Evolutionary conservation across 1,140 invertebrate species (phyloP).

Genomic region (Lepidurus packardi): DNA sequence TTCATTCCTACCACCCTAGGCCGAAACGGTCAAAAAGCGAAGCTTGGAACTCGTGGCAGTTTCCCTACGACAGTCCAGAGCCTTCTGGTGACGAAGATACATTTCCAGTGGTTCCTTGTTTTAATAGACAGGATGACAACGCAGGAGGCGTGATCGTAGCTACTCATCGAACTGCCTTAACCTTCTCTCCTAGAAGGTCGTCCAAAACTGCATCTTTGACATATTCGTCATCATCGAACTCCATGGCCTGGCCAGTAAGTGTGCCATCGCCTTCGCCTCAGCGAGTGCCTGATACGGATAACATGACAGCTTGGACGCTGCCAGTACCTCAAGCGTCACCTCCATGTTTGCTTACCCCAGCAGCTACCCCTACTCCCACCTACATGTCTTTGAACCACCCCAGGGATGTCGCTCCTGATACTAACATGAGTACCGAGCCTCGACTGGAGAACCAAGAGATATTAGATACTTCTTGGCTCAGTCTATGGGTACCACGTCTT

Average conservation of each 20-base stretch:
- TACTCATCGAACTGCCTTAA: background rate
- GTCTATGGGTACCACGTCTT: constrained; percentile 4
- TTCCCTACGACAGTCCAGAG: background rate
- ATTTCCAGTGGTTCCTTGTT: background rate
- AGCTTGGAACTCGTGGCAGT: constrained; percentile 7
- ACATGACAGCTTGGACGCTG: background rate
- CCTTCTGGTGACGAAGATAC: constrained; percentile 4
- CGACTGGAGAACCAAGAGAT: background rate
- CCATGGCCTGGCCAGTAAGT: constrained; percentile 4
- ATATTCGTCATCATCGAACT: background rate
- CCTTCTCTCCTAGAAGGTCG: background rate
- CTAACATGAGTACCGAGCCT: background rate
- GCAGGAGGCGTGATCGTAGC: background rate
- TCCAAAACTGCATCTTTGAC: background rate
- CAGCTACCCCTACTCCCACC: background rate
- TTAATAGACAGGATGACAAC: background rate
- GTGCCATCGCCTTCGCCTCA: constrained; percentile 16
- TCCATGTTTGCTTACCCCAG: background rate
- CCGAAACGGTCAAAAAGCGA: constrained; percentile 1
- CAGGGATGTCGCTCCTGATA: background rate
- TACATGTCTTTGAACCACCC: background rate
- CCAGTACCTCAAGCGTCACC: constrained; percentile 20
- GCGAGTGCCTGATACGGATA: constrained; percentile 13
- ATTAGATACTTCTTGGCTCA: constrained; percentile 6
- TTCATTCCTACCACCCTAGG: background rate